Percentiles rank a stretch among this genome's conserved stretches.
Conservation (phyloP, 2,113 vertebrate genomes). For the Scophthalmus maximus region DNA sequence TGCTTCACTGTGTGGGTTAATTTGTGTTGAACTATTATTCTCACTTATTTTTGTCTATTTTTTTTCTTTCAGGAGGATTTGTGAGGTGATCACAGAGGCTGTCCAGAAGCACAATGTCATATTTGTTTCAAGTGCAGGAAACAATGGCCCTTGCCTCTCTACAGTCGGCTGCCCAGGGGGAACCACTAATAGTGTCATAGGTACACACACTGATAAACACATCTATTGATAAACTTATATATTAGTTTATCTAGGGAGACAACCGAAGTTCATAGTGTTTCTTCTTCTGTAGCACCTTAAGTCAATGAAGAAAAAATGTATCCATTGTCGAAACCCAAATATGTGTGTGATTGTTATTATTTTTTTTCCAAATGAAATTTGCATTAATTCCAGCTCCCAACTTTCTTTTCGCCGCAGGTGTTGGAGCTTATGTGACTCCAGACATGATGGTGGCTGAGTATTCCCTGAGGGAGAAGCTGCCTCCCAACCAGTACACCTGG, state of each 20-base stretch:
- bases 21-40: neutral
- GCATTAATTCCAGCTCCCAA: neutral
- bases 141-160: constrained; percentile 97
- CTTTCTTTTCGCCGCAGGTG: constrained; percentile 80
- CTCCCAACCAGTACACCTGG: constrained; percentile 98
- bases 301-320: too few species aligned
- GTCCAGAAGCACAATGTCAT: constrained; percentile 97
- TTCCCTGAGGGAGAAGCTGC: constrained; percentile 96
- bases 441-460: constrained; percentile 99
- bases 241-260: too few species aligned
- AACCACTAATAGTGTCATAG: constrained; percentile 95
- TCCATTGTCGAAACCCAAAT: too few species aligned
- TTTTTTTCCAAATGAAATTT: too few species aligned
- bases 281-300: too few species aligned
- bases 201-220: constrained; percentile 68
- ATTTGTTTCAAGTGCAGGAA: constrained; percentile 97
- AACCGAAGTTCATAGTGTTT: too few species aligned
- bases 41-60: constrained; percentile 5
- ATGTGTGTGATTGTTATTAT: too few species aligned
- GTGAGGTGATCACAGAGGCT: constrained; percentile 96
- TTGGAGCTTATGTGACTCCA: constrained; percentile 97
- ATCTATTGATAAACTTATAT: neutral
- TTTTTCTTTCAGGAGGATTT: constrained; percentile 90
- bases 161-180: constrained; percentile 98
- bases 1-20: neutral